Base-by-base conservation (phyloP, 2,797 vertebrate species). In the Argyrosomus regius region DNA sequence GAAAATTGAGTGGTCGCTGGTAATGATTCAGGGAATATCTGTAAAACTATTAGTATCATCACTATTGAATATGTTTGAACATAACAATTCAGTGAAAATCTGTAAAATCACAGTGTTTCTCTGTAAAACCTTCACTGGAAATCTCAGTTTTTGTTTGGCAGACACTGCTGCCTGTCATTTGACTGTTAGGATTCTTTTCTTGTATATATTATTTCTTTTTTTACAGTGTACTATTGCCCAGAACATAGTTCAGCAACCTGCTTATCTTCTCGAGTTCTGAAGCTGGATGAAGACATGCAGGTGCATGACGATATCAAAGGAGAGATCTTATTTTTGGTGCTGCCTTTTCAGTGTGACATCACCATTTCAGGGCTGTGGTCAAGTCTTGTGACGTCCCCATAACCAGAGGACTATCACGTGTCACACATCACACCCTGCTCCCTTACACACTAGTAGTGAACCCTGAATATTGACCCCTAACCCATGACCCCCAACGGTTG, bases 381-480 rank as follows among this genome's bases (percentile, higher is more conserved):
- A 20, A 50, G 24, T 75, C 64, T 45, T 72, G 48, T 84, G 79
- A 82, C 43, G 18, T 61, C 62, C 75, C 46, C 4, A 1, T 35
- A 61, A 56, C n/a, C 11, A 54, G 24, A 59, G 61, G 49, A 63
- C 24, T 18, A 48, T 74, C 72, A 74, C 53, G 59, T 78, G 71
- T 66, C 31, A 22, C 39, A 26, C 7, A 16, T 53, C 41, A 54
- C 54, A 63, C 53, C 1, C 66, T 72, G 58, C 60, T 65, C 58
- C 12, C 6, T 70, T 53, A 80, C 63, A 82, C 43, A 68, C 52
- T 31, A 20, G 50, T 20, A 45, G 41, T 70, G 66, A 73, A 26
- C 56, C 46, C 56, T 57, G 53, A 60, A 53, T 35, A 39, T 43
- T 79, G 72, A 81, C 78, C 76, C n/a, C 22, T 58, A 70, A 81